Evolutionary conservation across 2,888 invertebrate species (phyloP).

Genomic region (Drosophila merina): DNA sequence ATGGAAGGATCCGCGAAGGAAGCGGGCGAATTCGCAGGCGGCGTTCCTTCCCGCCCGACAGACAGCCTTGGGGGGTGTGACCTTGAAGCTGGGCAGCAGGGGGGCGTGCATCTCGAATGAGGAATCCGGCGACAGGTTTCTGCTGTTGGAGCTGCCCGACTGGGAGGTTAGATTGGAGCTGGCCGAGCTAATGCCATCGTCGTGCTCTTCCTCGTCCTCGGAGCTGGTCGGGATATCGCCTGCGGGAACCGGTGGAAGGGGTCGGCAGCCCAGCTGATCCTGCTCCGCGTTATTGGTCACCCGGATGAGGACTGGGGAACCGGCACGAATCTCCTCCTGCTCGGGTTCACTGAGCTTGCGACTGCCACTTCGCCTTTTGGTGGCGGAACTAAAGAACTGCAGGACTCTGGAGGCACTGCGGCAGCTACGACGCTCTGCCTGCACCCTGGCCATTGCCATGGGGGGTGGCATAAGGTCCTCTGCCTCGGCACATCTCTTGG

Average conservation of each 20-base stretch:
- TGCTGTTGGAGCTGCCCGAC: slow-evolving; percentile 55
- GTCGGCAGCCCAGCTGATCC: slow-evolving; percentile 60
- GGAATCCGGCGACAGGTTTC: slow-evolving; percentile 79
- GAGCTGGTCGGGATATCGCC: slow-evolving; percentile 44
- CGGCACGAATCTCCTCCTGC: slow-evolving; percentile 35
- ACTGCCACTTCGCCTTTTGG: slow-evolving; percentile 66
- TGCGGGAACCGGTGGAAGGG: slow-evolving; percentile 32
- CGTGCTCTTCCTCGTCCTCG: slow-evolving; percentile 63
- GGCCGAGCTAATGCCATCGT: slow-evolving; percentile 80
- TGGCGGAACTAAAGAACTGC: slow-evolving; percentile 81
- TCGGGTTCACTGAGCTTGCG: slow-evolving; percentile 52
- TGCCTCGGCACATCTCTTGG: slow-evolving; percentile 56
- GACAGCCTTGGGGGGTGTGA: slow-evolving; percentile 79
- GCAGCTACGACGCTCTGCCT: slow-evolving; percentile 68
- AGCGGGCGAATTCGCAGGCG: slow-evolving; percentile 80
- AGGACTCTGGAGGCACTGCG: slow-evolving; percentile 78
- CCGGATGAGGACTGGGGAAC: slow-evolving; percentile 75
- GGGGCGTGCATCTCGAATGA: slow-evolving; percentile 83
- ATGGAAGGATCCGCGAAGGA: slow-evolving; percentile 81
- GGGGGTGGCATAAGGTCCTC: slow-evolving; percentile 66
- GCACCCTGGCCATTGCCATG: slow-evolving; percentile 63
- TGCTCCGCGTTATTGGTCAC: slow-evolving; percentile 42
- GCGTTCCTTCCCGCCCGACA: slow-evolving; percentile 71
- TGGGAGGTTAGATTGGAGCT: slow-evolving; percentile 64
- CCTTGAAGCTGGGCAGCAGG: slow-evolving; percentile 81